Base-by-base conservation (phyloP, 2,888 invertebrate species). In the Drosophila prolongata region DNA sequence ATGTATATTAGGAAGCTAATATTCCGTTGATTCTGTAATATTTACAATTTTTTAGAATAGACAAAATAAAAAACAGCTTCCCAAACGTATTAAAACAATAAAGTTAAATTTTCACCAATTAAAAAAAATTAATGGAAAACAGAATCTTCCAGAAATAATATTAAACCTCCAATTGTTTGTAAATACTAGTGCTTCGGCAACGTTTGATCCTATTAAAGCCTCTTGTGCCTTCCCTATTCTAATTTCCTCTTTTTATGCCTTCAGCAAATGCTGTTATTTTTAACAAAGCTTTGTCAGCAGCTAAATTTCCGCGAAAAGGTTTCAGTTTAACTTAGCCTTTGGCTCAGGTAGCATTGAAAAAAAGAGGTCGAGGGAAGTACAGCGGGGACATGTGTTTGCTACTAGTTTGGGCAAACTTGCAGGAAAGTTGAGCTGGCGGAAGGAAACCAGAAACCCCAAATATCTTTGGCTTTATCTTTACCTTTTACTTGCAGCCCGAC, bases 401-500 rank as follows among this genome's bases (percentile, higher is more conserved):
- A 35, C 55, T 68, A 27, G 30, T 76, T 19, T 82, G 72, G 75
- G 68, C 40, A 42, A 76, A 76, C 44, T 60, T 68, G 9, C 55
- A 79, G 69, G 69, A 68, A 62, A 70, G 73, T 44, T 13, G 37
- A 5, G 16, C 19, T 24, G 16, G 14, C 46, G 16, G 35, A 38
- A 34, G 38, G 34, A 52, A n/a, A 49, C 19, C 38, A n/a, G 4
- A 40, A 34, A 53, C 24, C 49, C 38, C 43, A 67, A 13, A 52
- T 19, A 40, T 50, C 47, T 42, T 53, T 60, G 56, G 52, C 71
- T 46, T 74, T 64, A 43, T 61, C 58, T 64, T 66, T 74, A 53
- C 72, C 57, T 69, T 72, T 44, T 77, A 67, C 34, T 90, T 90
- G 30, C 87, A 92, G 91, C 86, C 91, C 76, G 91, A 92, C 78